These are phyloP conservation scores for Cavia porcellus DNA, from an alignment of 2,113 vertebrate genomes.

Conservation along the genomic window DNA sequence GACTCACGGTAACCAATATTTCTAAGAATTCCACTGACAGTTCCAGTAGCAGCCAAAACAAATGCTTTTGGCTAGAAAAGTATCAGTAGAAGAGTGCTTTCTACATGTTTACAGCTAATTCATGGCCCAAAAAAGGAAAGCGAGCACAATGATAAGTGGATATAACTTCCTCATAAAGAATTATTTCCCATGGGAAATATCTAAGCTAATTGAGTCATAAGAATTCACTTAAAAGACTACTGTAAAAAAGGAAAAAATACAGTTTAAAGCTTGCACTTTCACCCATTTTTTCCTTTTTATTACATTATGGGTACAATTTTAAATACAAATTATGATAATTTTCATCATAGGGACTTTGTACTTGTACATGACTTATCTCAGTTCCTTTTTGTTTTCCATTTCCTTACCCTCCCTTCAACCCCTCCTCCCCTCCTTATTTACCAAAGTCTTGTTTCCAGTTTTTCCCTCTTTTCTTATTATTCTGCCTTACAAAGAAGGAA, in stretches of 20 bases:
- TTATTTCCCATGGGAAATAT: slow-evolving; percentile 77
- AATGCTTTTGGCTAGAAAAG: slow-evolving; percentile 48
- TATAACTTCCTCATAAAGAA: slow-evolving; percentile 77
- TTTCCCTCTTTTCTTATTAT: neutral
- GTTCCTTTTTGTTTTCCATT: neutral
- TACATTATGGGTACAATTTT: neutral
- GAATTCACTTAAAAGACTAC: slow-evolving; percentile 64
- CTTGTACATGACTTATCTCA: neutral
- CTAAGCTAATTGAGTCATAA: slow-evolving; percentile 72
- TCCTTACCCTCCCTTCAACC: neutral
- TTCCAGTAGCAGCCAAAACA: slow-evolving; percentile 58
- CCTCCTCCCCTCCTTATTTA: neutral
- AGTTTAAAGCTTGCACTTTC: slow-evolving; percentile 31
- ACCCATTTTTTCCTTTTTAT: neutral
- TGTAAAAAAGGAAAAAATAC: neutral
- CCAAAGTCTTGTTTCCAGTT: neutral
- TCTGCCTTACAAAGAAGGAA: neutral
- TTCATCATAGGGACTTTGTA: neutral
- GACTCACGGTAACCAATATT: slow-evolving; percentile 33
- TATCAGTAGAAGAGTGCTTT: slow-evolving; percentile 69
- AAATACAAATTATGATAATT: neutral
- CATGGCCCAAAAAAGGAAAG: slow-evolving; percentile 34
- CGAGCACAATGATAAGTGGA: slow-evolving; percentile 63
- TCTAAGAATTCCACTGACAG: slow-evolving; percentile 42
- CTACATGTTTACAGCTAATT: slow-evolving; percentile 71